phyloP scores from a whole-genome alignment of 30 jellyfish, hydroid and myxozoan genomes.

The Hydractinia echinata region DNA sequence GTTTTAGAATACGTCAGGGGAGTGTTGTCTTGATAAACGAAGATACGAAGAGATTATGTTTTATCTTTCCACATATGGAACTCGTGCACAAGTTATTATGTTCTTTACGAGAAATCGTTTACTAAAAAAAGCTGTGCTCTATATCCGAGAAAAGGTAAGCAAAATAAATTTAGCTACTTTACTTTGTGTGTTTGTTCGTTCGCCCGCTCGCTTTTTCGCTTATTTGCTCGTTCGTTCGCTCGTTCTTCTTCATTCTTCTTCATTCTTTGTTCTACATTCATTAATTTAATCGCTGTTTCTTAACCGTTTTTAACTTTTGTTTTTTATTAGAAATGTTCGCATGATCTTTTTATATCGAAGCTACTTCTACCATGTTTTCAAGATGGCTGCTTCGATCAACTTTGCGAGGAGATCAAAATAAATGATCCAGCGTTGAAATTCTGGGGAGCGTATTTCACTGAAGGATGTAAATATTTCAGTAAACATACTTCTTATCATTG shows the following conservation, averaged over 20 bases:
- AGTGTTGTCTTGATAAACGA: constrained; percentile 50
- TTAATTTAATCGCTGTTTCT: too few relatives aligned
- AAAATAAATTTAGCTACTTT: neutral
- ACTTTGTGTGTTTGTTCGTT: too few relatives aligned
- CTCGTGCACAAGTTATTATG: constrained; percentile 56
- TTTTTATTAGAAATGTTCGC: constrained; percentile 61
- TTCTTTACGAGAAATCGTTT: constrained; percentile 66
- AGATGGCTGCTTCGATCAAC: constrained; percentile 71
- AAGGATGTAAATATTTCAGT: constrained; percentile 63
- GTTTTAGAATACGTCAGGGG: constrained; percentile 13
- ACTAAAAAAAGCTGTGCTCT: constrained; percentile 62
- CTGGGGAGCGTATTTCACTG: constrained; percentile 64
- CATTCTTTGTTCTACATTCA: too few relatives aligned
- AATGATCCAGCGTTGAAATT: constrained; percentile 59
- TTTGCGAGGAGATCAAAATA: constrained; percentile 51
- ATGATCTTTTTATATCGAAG: constrained; percentile 61
- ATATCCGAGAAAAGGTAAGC: constrained; percentile 58
- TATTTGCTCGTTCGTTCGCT: too few relatives aligned
- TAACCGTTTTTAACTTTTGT: neutral
- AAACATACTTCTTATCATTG: constrained; percentile 63
- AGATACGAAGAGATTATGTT: constrained; percentile 69
- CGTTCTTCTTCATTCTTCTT: too few relatives aligned
- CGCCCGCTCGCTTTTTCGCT: too few relatives aligned
- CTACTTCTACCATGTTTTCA: constrained; percentile 64
- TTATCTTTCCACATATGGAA: constrained; percentile 69